Evolutionary conservation across 2,888 invertebrate species (phyloP), one percentile per base, ranked within the genome.

Genomic region (Chymomyza amoena): DNA sequence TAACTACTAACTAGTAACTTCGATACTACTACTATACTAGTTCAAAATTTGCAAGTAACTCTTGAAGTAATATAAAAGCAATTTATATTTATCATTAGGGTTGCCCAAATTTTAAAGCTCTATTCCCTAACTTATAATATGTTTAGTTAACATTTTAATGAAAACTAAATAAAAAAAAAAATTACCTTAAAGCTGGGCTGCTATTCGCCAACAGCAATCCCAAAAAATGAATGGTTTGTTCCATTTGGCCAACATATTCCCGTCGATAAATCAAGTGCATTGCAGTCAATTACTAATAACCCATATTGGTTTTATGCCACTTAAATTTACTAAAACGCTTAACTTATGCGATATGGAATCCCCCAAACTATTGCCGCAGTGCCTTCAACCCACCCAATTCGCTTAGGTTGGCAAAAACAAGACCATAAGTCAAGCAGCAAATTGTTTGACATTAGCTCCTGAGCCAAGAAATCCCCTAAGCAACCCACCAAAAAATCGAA

Each of bases 321-420:
- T 71, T 78, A 75, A 60, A 70, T 45, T 63, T 69, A 61, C 64
- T 70, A 61, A 81, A 73, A 36, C 64, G 66, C 70, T 69, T 56
- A 77, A 77, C 77, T 80, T 80, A 74, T 81, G 79, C 77, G 79
- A 78, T 73, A 73, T 73, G 79, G 67, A 70, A 69, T 20, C 39
- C 52, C 20, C 20, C 56, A 28, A 16, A 61, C 36, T 16, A 39
- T 25, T 65, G 7, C 13, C n/a, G 15, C 9, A 45, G 64, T 13
- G 32, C 25, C 10, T 56, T 18, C 39, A 70, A 56, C 45, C 65
- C 45, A 60, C 64, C 51, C 61, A 45, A 50, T 71, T 69, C 66
- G 67, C 73, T 71, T 73, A 73, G 70, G 57, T 73, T 66, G 68
- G 71, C 81, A 78, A 76, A 72, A 80, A 78, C 54, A 67, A 50